These are phyloP conservation scores for Heliconius sara DNA, from an alignment of 2,888 invertebrate genomes.

Conservation along the genomic window DNA sequence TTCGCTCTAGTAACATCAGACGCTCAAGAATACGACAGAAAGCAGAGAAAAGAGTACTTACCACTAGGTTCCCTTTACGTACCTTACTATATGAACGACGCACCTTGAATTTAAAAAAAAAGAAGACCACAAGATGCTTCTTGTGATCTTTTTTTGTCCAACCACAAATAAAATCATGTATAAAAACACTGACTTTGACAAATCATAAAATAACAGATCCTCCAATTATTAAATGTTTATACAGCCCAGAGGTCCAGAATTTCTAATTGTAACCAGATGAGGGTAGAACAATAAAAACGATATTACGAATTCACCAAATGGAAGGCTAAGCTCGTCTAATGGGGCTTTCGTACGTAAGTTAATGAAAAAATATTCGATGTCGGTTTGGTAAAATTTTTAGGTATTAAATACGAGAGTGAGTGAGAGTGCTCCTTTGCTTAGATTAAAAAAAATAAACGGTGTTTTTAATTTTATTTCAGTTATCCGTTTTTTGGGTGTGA, in stretches of 20 bases:
- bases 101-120: background rate
- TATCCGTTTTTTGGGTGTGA: slow-evolving; percentile 3
- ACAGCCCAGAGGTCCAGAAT: slow-evolving; percentile 21
- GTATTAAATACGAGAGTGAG: slow-evolving; percentile 16
- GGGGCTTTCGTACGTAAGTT: slow-evolving; percentile 33
- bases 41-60: no score
- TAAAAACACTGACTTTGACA: background rate
- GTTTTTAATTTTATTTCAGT: slow-evolving; percentile 20
- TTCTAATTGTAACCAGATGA: slow-evolving; percentile 45
- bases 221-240: slow-evolving; percentile 25
- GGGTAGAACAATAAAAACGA: slow-evolving; percentile 43
- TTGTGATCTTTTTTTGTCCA: no score
- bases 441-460: slow-evolving; percentile 11
- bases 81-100: no score
- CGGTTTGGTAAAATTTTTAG: slow-evolving; percentile 2
- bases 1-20: no score
- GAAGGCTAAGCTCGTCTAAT: slow-evolving; percentile 40
- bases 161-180: background rate
- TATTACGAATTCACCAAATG: slow-evolving; percentile 44
- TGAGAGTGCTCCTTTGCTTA: slow-evolving; percentile 14
- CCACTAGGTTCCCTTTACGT: no score
- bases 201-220: slow-evolving; percentile 23
- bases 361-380: slow-evolving; percentile 33
- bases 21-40: no score
- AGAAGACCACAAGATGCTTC: no score